Conservation (phyloP, 2,113 vertebrate genomes). For the Gobius niger region DNA sequence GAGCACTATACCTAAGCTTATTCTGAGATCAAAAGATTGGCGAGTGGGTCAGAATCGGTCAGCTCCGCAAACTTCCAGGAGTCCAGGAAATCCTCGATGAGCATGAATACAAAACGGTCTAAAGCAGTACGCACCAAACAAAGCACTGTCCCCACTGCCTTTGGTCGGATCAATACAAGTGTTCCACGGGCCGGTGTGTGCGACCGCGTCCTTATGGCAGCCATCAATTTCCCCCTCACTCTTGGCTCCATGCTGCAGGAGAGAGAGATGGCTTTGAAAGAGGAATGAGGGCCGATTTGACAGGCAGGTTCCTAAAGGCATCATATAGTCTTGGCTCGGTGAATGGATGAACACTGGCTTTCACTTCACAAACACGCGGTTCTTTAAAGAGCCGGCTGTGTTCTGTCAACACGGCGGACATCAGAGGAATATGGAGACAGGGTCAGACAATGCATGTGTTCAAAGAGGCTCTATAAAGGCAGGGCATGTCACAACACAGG, state of each 20-base stretch:
- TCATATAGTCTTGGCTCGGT: not conserved
- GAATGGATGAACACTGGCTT: slow-evolving; percentile 18
- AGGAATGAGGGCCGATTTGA: slow-evolving; percentile 7
- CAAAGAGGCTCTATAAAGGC: not conserved
- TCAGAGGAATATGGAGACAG: not conserved
- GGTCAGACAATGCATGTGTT: not conserved
- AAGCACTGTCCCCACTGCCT: not conserved
- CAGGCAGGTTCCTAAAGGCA: slow-evolving; percentile 9
- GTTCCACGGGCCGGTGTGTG: not conserved
- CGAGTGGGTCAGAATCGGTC: too few relatives aligned
- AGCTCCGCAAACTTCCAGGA: too few relatives aligned
- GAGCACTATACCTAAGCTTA: too few relatives aligned
- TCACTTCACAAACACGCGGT: not conserved
- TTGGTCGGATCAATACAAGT: slow-evolving; percentile 18
- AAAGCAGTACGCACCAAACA: not conserved
- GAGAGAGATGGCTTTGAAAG: not conserved
- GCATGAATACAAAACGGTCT: not conserved
- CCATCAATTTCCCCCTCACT: slow-evolving; percentile 17
- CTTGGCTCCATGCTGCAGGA: slow-evolving; percentile 1
- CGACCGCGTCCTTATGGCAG: slow-evolving; percentile 9
- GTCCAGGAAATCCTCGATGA: too few relatives aligned
- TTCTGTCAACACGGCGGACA: not conserved
- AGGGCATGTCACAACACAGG: not conserved
- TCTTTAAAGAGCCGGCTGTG: not conserved
- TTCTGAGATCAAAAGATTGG: too few relatives aligned